Evolutionary conservation across 2,797 vertebrate species (phyloP).

Genomic region (Leucoraja ocellata): DNA sequence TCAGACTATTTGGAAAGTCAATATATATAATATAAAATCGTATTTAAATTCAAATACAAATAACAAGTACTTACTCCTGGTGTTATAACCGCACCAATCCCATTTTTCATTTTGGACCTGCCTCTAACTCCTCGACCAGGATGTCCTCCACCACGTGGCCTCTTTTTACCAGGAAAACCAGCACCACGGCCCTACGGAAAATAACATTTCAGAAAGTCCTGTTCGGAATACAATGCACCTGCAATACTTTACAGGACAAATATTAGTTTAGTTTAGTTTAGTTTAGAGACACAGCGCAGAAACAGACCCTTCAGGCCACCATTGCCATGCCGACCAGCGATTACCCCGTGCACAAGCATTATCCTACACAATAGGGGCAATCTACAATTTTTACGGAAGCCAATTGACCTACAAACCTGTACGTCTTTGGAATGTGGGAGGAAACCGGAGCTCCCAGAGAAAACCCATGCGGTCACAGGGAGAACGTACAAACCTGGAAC

Average conservation of each 20-base stretch:
- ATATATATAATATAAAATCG: neutral
- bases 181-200: slow-evolving; percentile 82
- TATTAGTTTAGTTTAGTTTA: too few relatives aligned
- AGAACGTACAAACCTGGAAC: too few relatives aligned
- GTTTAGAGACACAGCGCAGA: too few relatives aligned
- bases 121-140: slow-evolving; percentile 89
- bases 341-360: too few relatives aligned
- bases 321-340: too few relatives aligned
- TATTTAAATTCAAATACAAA: neutral
- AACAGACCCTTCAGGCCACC: too few relatives aligned
- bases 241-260: neutral
- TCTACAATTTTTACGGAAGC: too few relatives aligned
- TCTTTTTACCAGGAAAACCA: slow-evolving; percentile 85
- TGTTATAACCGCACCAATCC: slow-evolving; percentile 67
- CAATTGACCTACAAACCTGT: too few relatives aligned
- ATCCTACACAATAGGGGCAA: too few relatives aligned
- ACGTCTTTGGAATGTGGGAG: too few relatives aligned
- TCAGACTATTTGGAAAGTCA: neutral
- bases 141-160: slow-evolving; percentile 83
- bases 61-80: slow-evolving; percentile 70
- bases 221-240: neutral
- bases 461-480: too few relatives aligned
- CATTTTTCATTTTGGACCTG: slow-evolving; percentile 85
- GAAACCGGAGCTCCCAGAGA: too few relatives aligned
- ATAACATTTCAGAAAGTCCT: neutral